Conservation (phyloP, 92 coral and sea anemone species). For the Micromussa lordhowensis region DNA sequence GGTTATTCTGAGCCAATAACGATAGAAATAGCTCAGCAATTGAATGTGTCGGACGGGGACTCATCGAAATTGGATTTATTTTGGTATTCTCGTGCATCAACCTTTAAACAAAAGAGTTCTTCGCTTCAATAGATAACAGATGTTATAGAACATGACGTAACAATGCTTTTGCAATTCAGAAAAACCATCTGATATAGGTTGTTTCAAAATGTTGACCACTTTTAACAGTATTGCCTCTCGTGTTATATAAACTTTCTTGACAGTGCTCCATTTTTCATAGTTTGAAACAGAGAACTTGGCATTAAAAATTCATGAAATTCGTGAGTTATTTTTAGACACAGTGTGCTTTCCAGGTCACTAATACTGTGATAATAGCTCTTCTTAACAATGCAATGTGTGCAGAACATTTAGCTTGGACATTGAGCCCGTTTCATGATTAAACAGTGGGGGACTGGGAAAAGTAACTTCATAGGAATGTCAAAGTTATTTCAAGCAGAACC, state of each 20-base stretch:
- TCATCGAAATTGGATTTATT: too few species aligned
- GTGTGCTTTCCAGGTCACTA: not conserved
- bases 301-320: not conserved
- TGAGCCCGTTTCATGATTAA: not conserved
- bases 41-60: not conserved
- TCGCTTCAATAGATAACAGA: not conserved
- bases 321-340: not conserved
- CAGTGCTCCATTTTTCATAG: not conserved
- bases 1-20: not conserved
- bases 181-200: not conserved
- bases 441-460: slow-evolving; percentile 9
- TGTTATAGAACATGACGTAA: not conserved
- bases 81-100: not conserved
- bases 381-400: not conserved
- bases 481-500: not conserved
- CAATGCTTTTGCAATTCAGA: not conserved
- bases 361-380: not conserved
- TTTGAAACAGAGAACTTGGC: not conserved
- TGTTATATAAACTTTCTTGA: not conserved
- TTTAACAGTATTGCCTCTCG: not conserved
- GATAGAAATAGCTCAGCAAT: not conserved
- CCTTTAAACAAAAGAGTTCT: not conserved
- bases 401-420: not conserved
- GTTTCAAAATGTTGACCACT: not conserved
- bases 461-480: not conserved